phyloP scores from a whole-genome alignment of 2,113 vertebrate genomes.

The Addax nasomaculatus region DNA sequence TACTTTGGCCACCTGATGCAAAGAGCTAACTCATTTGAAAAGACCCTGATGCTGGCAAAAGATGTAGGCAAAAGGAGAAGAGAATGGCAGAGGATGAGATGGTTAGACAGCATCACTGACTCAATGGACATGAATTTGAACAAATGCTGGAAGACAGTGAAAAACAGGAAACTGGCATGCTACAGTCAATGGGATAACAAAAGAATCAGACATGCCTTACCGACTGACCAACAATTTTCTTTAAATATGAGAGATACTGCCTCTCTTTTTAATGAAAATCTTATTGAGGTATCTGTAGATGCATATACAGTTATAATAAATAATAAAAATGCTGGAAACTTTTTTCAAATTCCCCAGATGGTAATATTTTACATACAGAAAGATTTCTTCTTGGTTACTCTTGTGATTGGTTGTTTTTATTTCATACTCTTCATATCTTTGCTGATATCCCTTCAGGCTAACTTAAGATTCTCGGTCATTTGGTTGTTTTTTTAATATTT shows the following conservation, averaged over 20 bases:
- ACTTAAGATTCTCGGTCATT: not conserved
- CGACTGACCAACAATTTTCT: not conserved
- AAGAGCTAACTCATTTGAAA: not conserved
- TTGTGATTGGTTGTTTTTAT: not conserved
- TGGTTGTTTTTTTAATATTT: not conserved
- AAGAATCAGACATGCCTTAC: not conserved
- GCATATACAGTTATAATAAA: not conserved
- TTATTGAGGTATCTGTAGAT: not conserved
- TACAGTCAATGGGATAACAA: not conserved
- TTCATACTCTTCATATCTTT: not conserved
- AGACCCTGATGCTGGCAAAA: not conserved
- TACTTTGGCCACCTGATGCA: not conserved
- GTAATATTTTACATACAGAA: not conserved
- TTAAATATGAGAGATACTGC: not conserved
- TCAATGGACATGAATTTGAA: not conserved
- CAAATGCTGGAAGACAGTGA: not conserved
- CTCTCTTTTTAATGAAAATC: not conserved
- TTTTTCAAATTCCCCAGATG: not conserved
- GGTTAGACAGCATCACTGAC: not conserved
- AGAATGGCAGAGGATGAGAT: not conserved
- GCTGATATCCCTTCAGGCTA: not conserved
- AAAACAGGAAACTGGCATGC: not conserved
- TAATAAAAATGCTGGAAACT: not conserved
- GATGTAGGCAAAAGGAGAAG: not conserved
- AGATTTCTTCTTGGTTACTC: not conserved